These are phyloP conservation scores for Epinephelus lanceolatus DNA, from an alignment of 2,113 vertebrate genomes.

Conservation along the genomic window DNA sequence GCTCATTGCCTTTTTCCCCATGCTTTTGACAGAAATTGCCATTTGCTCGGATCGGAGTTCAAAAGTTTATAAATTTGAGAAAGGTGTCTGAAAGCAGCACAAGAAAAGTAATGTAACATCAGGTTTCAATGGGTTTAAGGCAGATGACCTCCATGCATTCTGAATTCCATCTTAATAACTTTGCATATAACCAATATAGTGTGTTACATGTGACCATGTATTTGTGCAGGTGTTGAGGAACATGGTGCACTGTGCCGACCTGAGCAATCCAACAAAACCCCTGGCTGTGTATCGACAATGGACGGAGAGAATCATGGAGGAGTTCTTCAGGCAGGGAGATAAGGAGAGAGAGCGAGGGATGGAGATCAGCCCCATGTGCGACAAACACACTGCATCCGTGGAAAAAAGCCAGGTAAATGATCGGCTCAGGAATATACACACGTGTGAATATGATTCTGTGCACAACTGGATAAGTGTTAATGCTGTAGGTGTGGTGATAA, in stretches of 20 bases:
- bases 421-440: slow-evolving; percentile 8
- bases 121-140: too few species aligned
- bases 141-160: neutral
- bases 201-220: slow-evolving; percentile 1
- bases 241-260: slow-evolving; percentile 95
- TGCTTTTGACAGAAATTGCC: too few species aligned
- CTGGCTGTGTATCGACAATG: slow-evolving; percentile 93
- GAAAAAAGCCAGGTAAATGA: slow-evolving; percentile 92
- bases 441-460: neutral
- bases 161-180: neutral
- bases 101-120: too few species aligned
- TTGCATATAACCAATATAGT: neutral
- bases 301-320: slow-evolving; percentile 95
- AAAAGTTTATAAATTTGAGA: too few species aligned
- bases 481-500: slow-evolving; percentile 46
- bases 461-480: slow-evolving; percentile 48
- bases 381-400: slow-evolving; percentile 94
- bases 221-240: slow-evolving; percentile 90
- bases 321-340: slow-evolving; percentile 95
- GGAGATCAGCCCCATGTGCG: slow-evolving; percentile 97
- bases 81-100: too few species aligned
- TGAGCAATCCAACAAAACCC: slow-evolving; percentile 95
- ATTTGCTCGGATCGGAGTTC: too few species aligned
- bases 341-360: slow-evolving; percentile 92
- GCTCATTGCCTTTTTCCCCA: too few species aligned